Conservation (phyloP, 2,113 vertebrate genomes). For the Morphnarchus princeps region DNA sequence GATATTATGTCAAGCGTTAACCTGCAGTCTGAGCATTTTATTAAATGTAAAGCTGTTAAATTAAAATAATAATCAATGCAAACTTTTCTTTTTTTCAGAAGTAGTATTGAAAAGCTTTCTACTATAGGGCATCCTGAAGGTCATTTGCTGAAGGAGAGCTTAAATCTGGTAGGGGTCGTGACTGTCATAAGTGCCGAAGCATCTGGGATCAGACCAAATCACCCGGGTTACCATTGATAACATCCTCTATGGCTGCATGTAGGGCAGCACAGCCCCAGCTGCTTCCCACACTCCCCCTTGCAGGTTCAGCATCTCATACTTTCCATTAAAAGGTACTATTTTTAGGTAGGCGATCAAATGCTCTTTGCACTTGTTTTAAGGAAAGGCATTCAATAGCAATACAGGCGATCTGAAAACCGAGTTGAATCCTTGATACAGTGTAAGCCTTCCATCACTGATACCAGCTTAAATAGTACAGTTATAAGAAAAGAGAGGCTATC, state of each 20-base stretch:
- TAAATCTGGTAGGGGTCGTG: background rate
- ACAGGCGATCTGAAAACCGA: background rate
- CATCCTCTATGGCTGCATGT: background rate
- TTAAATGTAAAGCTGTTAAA: background rate
- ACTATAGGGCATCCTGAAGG: background rate
- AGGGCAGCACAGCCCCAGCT: background rate
- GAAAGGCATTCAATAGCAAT: background rate
- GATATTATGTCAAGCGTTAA: background rate
- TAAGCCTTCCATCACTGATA: background rate
- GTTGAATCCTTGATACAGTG: background rate
- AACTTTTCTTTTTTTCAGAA: background rate
- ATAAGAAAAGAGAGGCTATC: background rate
- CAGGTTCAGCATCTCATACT: background rate
- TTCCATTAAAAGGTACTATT: conserved; percentile 31
- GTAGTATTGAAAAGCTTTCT: background rate
- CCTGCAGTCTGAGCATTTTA: background rate
- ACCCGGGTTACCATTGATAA: background rate
- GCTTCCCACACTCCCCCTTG: background rate
- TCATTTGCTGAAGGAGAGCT: background rate
- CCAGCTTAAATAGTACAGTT: background rate
- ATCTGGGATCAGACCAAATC: conserved; percentile 16
- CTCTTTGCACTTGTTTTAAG: conserved; percentile 29
- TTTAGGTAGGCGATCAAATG: conserved; percentile 20
- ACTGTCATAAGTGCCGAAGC: background rate
- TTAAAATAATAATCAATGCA: background rate